Base-by-base conservation (phyloP, 2,797 vertebrate genomes). In the Muscicapa comitata region DNA sequence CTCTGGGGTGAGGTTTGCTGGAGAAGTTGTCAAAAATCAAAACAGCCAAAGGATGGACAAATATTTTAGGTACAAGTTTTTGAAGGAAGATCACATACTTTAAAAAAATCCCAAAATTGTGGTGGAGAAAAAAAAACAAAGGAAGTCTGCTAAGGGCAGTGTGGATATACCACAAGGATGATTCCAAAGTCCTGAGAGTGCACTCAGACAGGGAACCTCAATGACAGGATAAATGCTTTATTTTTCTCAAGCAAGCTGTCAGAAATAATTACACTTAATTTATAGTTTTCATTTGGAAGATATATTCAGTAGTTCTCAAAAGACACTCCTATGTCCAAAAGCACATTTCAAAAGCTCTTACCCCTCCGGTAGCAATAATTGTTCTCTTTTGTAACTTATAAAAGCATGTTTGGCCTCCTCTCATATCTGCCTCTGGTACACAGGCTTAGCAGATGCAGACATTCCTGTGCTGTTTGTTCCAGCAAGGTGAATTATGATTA, bases 241-340 rank as follows among this genome's bases (percentile, higher is more conserved):
- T 94, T 95, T 94, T 96, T 85, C 77, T 66, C 73, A 72, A 43
- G 79, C 58, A 93, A 51, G 85, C 70, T 79, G 85, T 55, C 91
- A 91, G 82, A 76, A 94, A 63, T 53, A 95, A 95, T 95, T 93
- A 59, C 45, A 57, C 55, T 82, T 96, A 93, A 96, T 95, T 73
- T 75, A 79, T 85, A 90, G 66, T 80, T 94, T 87, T 88, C 63
- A 82, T 73, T 50, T 70, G 58, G 58, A 82, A 92, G 59, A 54
- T 71, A 29, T 11, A 73, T 82, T 76, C 71, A n/a, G 3, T 38
- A 63, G 59, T 40, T 88, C 59, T 79, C 55, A 65, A 86, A 96
- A 85, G 90, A 63, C 94, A 90, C 77, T 94, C 93, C 88, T 95
- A 28, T 76, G 85, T 95, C 90, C 71, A 54, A 73, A 88, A 94